Evolutionary conservation across 2,888 invertebrate genomes (phyloP).

Genomic region (Polyommatus iphigenia): DNA sequence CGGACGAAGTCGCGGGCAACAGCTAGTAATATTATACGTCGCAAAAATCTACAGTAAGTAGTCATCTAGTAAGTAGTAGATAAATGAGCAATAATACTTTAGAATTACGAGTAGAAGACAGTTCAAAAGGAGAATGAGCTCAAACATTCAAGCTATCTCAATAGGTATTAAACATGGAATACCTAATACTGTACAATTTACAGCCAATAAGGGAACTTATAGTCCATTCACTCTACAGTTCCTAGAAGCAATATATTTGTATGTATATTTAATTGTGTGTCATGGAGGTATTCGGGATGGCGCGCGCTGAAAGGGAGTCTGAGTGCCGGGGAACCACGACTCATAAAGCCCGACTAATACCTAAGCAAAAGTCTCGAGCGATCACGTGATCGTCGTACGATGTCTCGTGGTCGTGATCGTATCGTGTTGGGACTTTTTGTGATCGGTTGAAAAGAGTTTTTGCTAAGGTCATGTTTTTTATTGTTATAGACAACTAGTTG

Average conservation of each 20-base stretch:
- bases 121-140: not conserved
- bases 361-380: not conserved
- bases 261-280: not conserved
- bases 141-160: not conserved
- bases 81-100: not conserved
- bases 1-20: too few species aligned
- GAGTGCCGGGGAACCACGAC: not conserved
- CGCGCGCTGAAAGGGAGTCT: not conserved
- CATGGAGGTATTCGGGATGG: not conserved
- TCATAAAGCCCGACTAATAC: constrained; percentile 7
- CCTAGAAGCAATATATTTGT: not conserved
- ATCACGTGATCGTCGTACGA: not conserved
- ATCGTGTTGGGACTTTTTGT: not conserved
- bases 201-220: not conserved
- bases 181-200: not conserved
- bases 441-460: not conserved
- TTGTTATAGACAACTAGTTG: too few species aligned
- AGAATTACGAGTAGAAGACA: not conserved
- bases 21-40: too few species aligned
- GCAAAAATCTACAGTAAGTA: too few species aligned
- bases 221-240: not conserved
- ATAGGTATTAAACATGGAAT: not conserved
- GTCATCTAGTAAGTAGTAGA: too few species aligned
- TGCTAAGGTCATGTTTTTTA: not conserved
- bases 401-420: not conserved